Evolutionary conservation across 2,888 invertebrate genomes (phyloP), one percentile per base, ranked within the genome.

Genomic region (Prostheceraeus crozeri): DNA sequence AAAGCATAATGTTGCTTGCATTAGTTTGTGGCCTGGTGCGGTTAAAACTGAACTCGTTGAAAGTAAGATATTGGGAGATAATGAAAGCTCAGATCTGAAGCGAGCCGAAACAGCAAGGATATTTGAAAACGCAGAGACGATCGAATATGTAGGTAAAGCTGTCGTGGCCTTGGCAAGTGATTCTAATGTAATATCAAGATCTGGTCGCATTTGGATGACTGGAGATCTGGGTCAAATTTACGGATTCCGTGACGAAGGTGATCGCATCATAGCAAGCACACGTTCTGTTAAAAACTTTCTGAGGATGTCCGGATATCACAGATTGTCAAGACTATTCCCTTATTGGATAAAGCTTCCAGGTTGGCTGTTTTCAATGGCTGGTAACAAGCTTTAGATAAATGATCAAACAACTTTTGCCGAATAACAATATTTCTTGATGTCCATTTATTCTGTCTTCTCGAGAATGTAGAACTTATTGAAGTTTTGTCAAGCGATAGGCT

Each of bases 21-120:
- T 78, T 2, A 74, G 74, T 40, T 65, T 78, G 2, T 79, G 77
- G 76, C 78, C 78, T 0, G 78, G 77, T 30, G 68, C 74, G 4
- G 77, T 77, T 0, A 65, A 67, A 19, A 78, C 78, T 1, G 78
- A 78, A 63, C 56, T 65, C 10, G 59, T 73, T 19, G 35, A 31
- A 21, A 23, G 46, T 30, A 25, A 27, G 3, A 2, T n/a, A 16
- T 25, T 23, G 10, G 16, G 31, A 14, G 2, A 45, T 1, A 60
- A 51, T 35, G 62, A 67, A 53, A 61, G 64, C 46, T n/a, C n/a
- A n/a, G n/a, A n/a, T n/a, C n/a, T 11, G 33, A 33, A 33, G 33
- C 10, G 33, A 10, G 33, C n/a, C n/a, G 33, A 33, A n/a, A n/a
- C 10, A 10, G n/a, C 33, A 10, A 33, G 33, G 33, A n/a, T 33